Evolutionary conservation across 1,140 invertebrate species (phyloP), one percentile per base, ranked within the genome.

Genomic region (Cherax destructor): DNA sequence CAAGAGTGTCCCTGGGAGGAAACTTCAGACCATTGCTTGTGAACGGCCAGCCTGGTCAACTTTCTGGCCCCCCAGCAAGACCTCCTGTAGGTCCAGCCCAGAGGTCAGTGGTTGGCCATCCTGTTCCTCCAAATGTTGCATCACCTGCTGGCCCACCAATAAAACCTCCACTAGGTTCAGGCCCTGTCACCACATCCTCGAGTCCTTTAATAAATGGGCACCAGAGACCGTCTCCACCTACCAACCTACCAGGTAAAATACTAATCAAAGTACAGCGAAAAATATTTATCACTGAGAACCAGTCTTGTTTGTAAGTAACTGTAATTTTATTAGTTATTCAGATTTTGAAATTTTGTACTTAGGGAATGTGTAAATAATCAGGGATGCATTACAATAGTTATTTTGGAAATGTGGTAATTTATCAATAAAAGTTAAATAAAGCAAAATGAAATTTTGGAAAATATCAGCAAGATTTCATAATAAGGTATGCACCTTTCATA

Each of bases 201-300:
- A 56, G 52, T 24, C 76, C 89, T 24, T 24, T 91, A 13, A 7
- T 86, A 7, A 91, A 91, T 80, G 89, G 89, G 7, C 77, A 91
- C 61, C 76, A 86, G 72, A 84, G 83, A 59, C 89, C 83, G 7
- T 78, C 77, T 6, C 77, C 56, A 47, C 86, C 86, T 30, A 79
- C 56, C 59, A 79, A 30, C 41, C 49, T 79, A 21, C 83, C 88
- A 85, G 83, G 88, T 91, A 69, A 89, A 76, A 3, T 30, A 4
- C 5, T 11, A 10, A 16, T 9, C 7, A 56, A 56, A 10, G 30
- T 41, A 41, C 30, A 41, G 2, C 30, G 30, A 41, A 41, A 41
- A 41, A 41, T 41, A 41, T 41, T 41, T 41, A 41, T 41, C 0
- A 1, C 30, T 1, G 30, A 41, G 2, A 41, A 41, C 30, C 30